These are phyloP conservation scores for Rhodinocichla rosea DNA, from an alignment of 2,113 vertebrate species.

Conservation along the genomic window DNA sequence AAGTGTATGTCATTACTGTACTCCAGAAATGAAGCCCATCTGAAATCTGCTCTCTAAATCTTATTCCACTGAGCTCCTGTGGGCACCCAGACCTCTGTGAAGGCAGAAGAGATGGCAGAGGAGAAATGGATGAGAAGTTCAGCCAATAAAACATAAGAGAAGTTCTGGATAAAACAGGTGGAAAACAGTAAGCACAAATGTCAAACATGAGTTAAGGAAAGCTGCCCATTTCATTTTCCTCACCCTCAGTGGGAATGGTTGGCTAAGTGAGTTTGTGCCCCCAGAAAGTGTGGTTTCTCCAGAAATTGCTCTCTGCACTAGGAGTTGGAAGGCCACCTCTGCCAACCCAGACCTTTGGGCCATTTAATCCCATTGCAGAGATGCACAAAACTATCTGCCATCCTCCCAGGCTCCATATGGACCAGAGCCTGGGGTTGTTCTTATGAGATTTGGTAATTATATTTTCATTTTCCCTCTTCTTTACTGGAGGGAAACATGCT, in stretches of 20 bases:
- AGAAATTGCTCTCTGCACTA: neutral
- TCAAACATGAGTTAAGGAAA: neutral
- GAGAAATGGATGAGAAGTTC: neutral
- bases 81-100: neutral
- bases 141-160: neutral
- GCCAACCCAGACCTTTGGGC: neutral
- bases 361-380: neutral
- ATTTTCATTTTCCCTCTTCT: neutral
- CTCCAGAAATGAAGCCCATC: neutral
- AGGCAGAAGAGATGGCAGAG: neutral
- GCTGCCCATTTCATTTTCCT: neutral
- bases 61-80: neutral
- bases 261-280: neutral
- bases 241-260: neutral
- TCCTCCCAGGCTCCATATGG: slow-evolving; percentile 1
- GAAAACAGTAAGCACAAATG: neutral
- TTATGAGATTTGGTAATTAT: neutral
- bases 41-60: neutral
- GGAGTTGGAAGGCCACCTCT: neutral
- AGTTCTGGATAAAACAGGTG: neutral
- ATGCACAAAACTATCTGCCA: neutral
- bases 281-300: neutral
- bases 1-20: neutral
- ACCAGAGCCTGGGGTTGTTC: neutral
- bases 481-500: neutral